Evolutionary conservation across 2,113 vertebrate species (phyloP).

Genomic region (Hemiscyllium ocellatum): DNA sequence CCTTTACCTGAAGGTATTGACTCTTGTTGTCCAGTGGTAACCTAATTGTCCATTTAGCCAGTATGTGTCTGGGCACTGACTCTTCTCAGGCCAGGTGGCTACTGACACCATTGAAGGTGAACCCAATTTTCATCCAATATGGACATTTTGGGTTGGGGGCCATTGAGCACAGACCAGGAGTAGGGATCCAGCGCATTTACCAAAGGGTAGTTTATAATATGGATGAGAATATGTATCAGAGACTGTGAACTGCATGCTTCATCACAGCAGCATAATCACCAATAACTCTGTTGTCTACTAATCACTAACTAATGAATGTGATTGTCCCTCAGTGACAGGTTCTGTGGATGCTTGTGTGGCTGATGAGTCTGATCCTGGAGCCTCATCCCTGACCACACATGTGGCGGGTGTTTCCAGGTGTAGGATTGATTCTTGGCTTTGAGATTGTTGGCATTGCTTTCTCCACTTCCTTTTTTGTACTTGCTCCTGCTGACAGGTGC

Average conservation of each 20-base stretch:
- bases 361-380: too few species aligned
- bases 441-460: too few species aligned
- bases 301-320: too few species aligned
- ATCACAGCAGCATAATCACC: neutral
- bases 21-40: neutral
- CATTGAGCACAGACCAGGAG: neutral
- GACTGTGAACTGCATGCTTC: neutral
- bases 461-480: too few species aligned
- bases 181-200: neutral
- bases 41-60: neutral
- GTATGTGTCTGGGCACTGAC: neutral
- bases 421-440: too few species aligned
- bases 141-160: neutral
- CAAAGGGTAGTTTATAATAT: neutral
- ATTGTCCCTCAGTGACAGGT: too few species aligned
- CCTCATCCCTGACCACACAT: too few species aligned
- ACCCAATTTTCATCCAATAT: neutral
- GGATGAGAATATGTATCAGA: neutral
- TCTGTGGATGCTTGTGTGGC: too few species aligned
- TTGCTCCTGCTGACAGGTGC: too few species aligned
- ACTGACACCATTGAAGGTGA: neutral
- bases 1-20: neutral
- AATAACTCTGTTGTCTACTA: too few species aligned
- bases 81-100: neutral
- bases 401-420: too few species aligned